Conservation (phyloP, 2,888 invertebrate species). For the Terebella lapidaria region DNA sequence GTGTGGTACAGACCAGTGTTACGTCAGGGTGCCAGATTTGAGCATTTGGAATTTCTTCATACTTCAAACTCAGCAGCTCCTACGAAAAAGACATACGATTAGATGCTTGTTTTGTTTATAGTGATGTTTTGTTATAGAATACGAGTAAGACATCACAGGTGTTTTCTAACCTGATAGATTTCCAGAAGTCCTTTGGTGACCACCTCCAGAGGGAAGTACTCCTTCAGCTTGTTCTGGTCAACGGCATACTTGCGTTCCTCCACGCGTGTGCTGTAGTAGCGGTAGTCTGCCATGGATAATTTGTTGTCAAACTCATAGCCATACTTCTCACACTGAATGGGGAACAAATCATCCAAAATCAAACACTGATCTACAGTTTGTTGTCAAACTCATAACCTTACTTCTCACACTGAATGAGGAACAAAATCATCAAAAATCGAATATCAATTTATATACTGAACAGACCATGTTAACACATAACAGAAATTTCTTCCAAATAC, state of each 20-base stretch:
- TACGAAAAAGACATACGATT: constrained; percentile 24
- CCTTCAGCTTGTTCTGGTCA: constrained; percentile 55
- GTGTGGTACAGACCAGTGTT: constrained; percentile 50
- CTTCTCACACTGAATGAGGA: constrained; percentile 49
- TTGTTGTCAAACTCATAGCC: constrained; percentile 51
- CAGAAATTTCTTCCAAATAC: not conserved
- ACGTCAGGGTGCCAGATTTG: constrained; percentile 56
- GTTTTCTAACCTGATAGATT: constrained; percentile 56
- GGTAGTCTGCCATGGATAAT: constrained; percentile 55
- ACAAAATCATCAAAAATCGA: no score
- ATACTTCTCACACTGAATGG: constrained; percentile 51
- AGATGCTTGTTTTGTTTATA: no score
- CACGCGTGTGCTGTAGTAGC: constrained; percentile 54
- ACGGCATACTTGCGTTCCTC: constrained; percentile 56
- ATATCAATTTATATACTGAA: constrained; percentile 26
- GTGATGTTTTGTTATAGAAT: no score
- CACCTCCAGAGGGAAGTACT: constrained; percentile 56
- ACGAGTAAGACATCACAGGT: no score
- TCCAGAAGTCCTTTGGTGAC: constrained; percentile 55
- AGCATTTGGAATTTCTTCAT: constrained; percentile 47
- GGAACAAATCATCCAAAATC: no score
- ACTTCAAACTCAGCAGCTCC: constrained; percentile 53
- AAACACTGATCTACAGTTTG: constrained; percentile 33
- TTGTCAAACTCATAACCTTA: constrained; percentile 51
- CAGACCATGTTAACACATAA: constrained; percentile 7